Evolutionary conservation across 2,888 invertebrate species (phyloP).

Genomic region (Tipula confusa): DNA sequence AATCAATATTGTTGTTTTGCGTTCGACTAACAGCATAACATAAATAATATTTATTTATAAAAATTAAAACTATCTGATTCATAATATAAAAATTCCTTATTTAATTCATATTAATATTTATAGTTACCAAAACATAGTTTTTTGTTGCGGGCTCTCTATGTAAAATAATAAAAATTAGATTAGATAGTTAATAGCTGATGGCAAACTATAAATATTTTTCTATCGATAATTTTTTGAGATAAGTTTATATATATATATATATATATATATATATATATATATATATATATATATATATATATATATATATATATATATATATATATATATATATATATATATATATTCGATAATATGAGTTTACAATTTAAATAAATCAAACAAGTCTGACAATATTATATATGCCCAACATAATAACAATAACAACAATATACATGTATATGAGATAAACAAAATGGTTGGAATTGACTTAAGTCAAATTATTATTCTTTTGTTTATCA

Average conservation of each 20-base stretch:
- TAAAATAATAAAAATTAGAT: constrained; percentile 8
- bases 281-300: too few species aligned
- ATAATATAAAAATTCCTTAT: not conserved
- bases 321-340: too few species aligned
- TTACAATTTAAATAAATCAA: not conserved
- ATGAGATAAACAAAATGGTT: not conserved
- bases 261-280: too few species aligned
- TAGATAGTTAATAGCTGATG: constrained; percentile 20
- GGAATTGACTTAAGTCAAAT: constrained; percentile 12
- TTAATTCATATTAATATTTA: not conserved
- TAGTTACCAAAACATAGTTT: not conserved
- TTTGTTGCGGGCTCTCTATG: not conserved
- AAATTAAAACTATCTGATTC: not conserved
- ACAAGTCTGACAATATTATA: not conserved
- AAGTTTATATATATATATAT: not conserved
- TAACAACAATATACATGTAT: not conserved
- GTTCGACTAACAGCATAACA: not conserved
- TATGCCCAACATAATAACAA: not conserved
- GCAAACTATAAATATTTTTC: constrained; percentile 4
- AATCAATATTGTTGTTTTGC: not conserved
- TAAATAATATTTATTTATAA: not conserved
- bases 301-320: too few species aligned
- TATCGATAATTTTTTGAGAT: not conserved
- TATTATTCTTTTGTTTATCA: not conserved
- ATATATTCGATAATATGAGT: not conserved